Evolutionary conservation across 2,113 vertebrate genomes (phyloP), one percentile per base, ranked within the genome.

Genomic region (Ictalurus punctatus): DNA sequence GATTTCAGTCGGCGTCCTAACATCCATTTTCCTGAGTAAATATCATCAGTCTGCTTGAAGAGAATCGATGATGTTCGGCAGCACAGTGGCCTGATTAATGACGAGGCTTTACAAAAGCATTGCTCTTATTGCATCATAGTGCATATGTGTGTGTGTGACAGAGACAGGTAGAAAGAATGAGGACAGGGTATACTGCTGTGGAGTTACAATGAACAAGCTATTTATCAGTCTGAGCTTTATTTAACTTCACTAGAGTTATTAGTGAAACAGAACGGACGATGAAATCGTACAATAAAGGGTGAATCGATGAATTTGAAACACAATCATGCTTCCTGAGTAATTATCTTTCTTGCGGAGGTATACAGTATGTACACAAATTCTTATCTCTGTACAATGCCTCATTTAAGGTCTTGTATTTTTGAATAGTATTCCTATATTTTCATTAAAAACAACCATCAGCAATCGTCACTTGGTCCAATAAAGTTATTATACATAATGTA

Each of bases 71-170:
- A 84, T 34, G 63, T 88, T 91, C 73, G 44, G 61, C 87, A 84
- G 61, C 69, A 74, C 37, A 84, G 84, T 80, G 87, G 85, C 81
- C 86, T 90, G 90, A 91, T 91, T 85, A 90, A 91, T 87, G 87
- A 85, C 48, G 34, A 61, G 52, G 61, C 84, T 90, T 86, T 79
- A 85, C 85, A 74, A 76, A 90, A 88, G 27, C 86, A 30, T 48
- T 65, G 58, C 85, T 88, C 84, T 78, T 78, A 67, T 87, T 84
- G 86, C 87, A 90, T 91, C 89, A 91, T 86, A 85, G 79, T 30
- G 40, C n/a, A 84, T 83, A 71, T 63, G 48, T 88, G 67, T 79
- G 76, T 79, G 76, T 79, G 34, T 91, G 76, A 84, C 85, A 90
- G 67, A 48, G 67, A 84, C 86, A 27, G 52, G 30, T 81, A 71